Base-by-base conservation (phyloP, 2,888 invertebrate genomes). In the Euzetes globulus region DNA sequence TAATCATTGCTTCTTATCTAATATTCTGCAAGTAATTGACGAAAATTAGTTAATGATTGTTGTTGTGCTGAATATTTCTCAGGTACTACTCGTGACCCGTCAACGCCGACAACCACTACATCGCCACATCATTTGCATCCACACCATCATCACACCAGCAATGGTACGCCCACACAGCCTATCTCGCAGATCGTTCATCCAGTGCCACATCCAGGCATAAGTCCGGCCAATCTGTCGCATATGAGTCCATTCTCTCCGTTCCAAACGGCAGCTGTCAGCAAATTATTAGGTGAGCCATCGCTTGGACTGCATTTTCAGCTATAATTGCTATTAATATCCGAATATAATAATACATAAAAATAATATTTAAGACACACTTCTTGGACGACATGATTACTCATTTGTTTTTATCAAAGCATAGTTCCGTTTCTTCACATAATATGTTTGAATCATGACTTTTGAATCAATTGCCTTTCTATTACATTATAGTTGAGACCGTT, bases 231-330 rank as follows among this genome's bases (percentile, higher is more conserved):
- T 45, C 19, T 70, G 47, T 47, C 70, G 22, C 70, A 70, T 70
- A 50, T 74, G 68, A 70, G 50, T 70, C 74, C 74, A 17, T 74
- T 74, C 50, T 50, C 70, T 17, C 55, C 63, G 7, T 74, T 63
- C 76, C 86, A 86, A 80, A 92, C 93, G 85, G 92, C 92, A 80
- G 92, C 92, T 81, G 93, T 86, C 79, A 92, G 91, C 79, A 93
- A 93, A 85, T 86, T 93, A 82, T 85, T 93, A 82, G 93, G 93
- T 92, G 85, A 90, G 25, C 17, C 45, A 25, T 70, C 13, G 17
- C 3, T 65, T 37, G 1, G n/a, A 19, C n/a, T 17, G 17, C 19
- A 65, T 65, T 65, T 33, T 37, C 19, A 7, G 33, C 33, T 33
- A 33, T 65, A 37, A 65, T 65, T 37, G 33, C 11, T 65, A 65